Base-by-base conservation (phyloP, 2,797 vertebrate genomes). In the Bovichtus diacanthus region DNA sequence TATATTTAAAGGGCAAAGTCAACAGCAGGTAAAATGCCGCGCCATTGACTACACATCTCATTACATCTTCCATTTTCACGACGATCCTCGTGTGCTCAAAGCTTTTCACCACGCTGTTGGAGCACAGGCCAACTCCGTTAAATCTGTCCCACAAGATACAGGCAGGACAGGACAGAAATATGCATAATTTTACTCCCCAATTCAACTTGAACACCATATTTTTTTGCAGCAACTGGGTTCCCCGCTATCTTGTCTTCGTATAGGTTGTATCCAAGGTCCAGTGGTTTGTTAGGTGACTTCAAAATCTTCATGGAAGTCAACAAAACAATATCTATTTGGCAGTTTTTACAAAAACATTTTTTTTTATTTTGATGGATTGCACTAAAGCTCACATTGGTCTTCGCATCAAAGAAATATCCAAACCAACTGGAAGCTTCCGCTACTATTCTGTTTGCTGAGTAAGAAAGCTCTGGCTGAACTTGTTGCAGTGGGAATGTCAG, bases 1-100 rank as follows among this genome's bases (percentile, higher is more conserved):
- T 67, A 46, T 18, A 15, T 65, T 27, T 25, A 82, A 72, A 74
- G 54, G 15, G 31, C 58, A 74, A 73, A 78, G 68, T n/a, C 81
- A 73, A 44, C 55, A 70, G 60, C 75, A 39, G 60, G 64, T 66
- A 54, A 51, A 36, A 21, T 0, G 34, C 53, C 18, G 11, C 9
- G 2, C 23, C 5, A 1, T 47, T 18, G 18, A 68, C 59, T 60
- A 46, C 66, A 75, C 49, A 47, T 51, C 69, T 88, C 72, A 74
- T 79, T 65, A 76, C 54, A 58, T 13, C 7, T 2, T 46, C 38
- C 43, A 0, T 64, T 64, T 84, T 50, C 56, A 27, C 15, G 27
- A 60, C 8, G 2, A 60, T 27, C 41, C 21, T 7, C 8, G 12
- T 11, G 46, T 0, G 46, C 36, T 59, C 2, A 18, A 3, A 66